phyloP scores from a whole-genome alignment of 2,113 vertebrate genomes.

The Ciconia stormi region DNA sequence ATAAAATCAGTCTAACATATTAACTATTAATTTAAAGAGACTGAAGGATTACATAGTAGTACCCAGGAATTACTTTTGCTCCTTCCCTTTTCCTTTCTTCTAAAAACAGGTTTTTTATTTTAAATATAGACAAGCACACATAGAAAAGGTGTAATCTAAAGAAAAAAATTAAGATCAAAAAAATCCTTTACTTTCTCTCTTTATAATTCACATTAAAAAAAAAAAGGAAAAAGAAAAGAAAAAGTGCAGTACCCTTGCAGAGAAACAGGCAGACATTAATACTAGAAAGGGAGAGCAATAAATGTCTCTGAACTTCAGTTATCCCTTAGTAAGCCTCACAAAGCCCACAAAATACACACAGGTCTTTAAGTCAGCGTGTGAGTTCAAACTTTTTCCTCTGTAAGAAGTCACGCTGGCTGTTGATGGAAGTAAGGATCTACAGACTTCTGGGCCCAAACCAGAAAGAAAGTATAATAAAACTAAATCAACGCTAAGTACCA shows the following conservation, averaged over 20 bases:
- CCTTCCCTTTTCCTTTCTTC: not conserved
- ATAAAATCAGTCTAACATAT: not conserved
- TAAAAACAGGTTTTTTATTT: not conserved
- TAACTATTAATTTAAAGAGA: not conserved
- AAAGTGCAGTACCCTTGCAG: not conserved
- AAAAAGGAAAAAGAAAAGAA: too few species aligned
- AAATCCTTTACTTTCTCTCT: not conserved
- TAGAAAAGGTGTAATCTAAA: not conserved
- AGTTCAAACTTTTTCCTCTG: not conserved
- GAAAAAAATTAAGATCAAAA: not conserved
- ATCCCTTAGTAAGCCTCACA: not conserved
- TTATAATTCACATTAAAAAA: not conserved
- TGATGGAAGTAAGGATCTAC: not conserved
- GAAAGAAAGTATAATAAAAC: not conserved
- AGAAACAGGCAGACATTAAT: not conserved
- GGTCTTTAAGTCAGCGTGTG: not conserved
- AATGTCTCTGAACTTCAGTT: not conserved
- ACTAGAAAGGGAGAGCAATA: not conserved
- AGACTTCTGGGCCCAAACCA: not conserved
- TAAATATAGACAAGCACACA: not conserved
- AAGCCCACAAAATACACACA: not conserved
- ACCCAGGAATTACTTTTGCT: not conserved
- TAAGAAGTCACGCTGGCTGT: not conserved
- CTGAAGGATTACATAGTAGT: not conserved
- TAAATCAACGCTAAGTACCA: not conserved